Conservation (phyloP, 1,140 invertebrate genomes). For the Calephelis virginiensis region DNA sequence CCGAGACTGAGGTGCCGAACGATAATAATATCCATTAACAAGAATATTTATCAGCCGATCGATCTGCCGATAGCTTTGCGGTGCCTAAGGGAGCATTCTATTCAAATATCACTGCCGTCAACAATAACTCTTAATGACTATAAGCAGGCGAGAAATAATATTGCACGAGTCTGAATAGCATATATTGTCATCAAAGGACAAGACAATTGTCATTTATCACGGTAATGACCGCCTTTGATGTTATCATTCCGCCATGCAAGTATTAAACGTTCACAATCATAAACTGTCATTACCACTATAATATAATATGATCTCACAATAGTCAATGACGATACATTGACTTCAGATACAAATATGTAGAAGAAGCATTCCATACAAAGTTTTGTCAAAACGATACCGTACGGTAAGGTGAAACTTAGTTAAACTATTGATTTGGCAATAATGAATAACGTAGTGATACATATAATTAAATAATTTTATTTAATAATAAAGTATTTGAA, state of each 20-base stretch:
- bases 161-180: constrained; percentile 58
- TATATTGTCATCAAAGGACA: constrained; percentile 70
- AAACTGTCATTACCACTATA: constrained; percentile 28
- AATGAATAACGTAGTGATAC: too few species aligned
- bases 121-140: constrained; percentile 72
- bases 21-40: constrained; percentile 47
- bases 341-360: too few species aligned
- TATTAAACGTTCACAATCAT: constrained; percentile 38
- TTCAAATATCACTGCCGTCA: constrained; percentile 64
- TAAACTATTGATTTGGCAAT: too few species aligned
- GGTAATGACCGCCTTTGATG: constrained; percentile 71
- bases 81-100: constrained; percentile 63
- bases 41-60: constrained; percentile 56
- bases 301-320: too few species aligned
- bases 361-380: too few species aligned
- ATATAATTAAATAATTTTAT: too few species aligned
- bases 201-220: constrained; percentile 75
- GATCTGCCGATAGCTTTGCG: constrained; percentile 56
- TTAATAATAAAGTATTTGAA: too few species aligned
- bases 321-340: too few species aligned
- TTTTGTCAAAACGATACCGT: too few species aligned
- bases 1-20: constrained; percentile 22
- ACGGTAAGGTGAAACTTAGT: too few species aligned
- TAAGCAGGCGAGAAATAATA: constrained; percentile 69
- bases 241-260: constrained; percentile 61